A percentile compares a stretch with the other conserved stretches of the same genome.
Evolutionary conservation across 2,113 vertebrate genomes (phyloP).

Genomic region (Callocephalon fimbriatum): DNA sequence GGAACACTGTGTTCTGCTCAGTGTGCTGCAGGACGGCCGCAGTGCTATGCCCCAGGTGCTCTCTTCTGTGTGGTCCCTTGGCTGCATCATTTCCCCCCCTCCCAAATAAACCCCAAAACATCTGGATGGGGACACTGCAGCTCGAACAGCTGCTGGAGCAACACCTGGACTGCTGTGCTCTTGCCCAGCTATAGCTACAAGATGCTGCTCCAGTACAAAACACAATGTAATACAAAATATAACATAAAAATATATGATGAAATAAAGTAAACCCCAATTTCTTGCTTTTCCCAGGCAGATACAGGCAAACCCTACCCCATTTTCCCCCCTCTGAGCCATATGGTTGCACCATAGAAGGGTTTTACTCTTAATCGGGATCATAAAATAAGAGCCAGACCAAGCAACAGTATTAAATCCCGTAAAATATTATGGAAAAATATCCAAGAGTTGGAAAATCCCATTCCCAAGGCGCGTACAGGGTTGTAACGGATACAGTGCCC

Average conservation of each 20-base stretch:
- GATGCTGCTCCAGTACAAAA: fast-evolving
- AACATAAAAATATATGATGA: fast-evolving
- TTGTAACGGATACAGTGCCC: fast-evolving
- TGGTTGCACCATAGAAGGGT: fast-evolving
- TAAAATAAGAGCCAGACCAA: fast-evolving
- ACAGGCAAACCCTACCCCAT: fast-evolving
- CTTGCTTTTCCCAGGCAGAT: not conserved
- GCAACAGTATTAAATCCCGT: fast-evolving
- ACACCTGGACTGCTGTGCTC: no score
- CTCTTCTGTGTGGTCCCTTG: no score
- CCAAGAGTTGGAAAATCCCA: not conserved
- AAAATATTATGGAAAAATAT: not conserved
- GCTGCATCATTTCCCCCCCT: fast-evolving
- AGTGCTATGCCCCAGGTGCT: no score
- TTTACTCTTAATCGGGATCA: fast-evolving
- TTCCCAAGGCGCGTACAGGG: fast-evolving
- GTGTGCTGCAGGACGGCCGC: no score
- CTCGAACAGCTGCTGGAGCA: not conserved
- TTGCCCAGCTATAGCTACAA: fast-evolving
- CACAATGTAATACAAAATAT: fast-evolving
- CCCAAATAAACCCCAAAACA: not conserved
- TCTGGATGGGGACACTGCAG: not conserved
- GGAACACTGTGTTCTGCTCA: no score
- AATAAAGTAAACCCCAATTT: not conserved
- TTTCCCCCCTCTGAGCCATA: no score